These are phyloP conservation scores for Plestiodon gilberti DNA, from an alignment of 2,113 vertebrate genomes.

Conservation along the genomic window DNA sequence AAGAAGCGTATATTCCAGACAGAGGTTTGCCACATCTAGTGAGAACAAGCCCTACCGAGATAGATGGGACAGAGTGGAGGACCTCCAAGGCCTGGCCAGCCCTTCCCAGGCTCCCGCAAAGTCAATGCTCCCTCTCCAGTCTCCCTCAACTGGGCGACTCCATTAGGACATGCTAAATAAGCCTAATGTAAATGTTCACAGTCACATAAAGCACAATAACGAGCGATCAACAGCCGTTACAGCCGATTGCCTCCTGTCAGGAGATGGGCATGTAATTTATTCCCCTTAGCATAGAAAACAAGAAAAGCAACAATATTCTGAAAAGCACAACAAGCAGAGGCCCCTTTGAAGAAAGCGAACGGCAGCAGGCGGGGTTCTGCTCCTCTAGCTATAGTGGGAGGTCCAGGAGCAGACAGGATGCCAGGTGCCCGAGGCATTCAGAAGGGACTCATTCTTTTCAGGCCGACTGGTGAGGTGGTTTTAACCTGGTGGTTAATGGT, in stretches of 20 bases:
- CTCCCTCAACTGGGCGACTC: constrained; percentile 22
- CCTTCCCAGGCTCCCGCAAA: background rate
- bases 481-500: background rate
- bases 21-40: too few relatives aligned
- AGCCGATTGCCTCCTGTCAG: constrained; percentile 35
- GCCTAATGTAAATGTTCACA: constrained; percentile 53
- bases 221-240: constrained; percentile 24
- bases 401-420: background rate
- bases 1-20: too few relatives aligned
- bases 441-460: background rate
- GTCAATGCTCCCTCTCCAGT: constrained; percentile 7
- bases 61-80: background rate
- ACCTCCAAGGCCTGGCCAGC: background rate
- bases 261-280: constrained; percentile 37
- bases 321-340: background rate
- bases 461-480: background rate
- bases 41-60: too few relatives aligned
- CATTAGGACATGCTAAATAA: constrained; percentile 48
- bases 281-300: constrained; percentile 17
- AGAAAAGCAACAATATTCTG: background rate
- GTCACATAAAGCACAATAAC: background rate
- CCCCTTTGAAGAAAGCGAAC: background rate
- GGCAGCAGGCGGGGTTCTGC: too few relatives aligned
- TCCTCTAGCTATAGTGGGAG: background rate
- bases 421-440: background rate